phyloP scores from a whole-genome alignment of 2,113 vertebrate species.

The Clupea harengus region DNA sequence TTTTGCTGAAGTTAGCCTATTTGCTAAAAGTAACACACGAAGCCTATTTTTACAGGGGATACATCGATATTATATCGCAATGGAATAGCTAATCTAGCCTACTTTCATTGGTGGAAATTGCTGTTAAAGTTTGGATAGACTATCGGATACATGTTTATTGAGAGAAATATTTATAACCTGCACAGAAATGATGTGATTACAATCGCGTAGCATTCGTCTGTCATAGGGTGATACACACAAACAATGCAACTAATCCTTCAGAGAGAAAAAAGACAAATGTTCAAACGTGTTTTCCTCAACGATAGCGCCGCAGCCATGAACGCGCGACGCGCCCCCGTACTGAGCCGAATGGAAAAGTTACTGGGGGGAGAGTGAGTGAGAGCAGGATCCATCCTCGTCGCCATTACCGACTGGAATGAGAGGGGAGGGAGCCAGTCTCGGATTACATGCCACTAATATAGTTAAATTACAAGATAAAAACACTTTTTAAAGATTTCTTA shows the following conservation, averaged over 20 bases:
- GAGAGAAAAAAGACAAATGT: constrained; percentile 39
- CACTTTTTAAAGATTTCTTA: neutral
- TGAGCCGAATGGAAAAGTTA: constrained; percentile 54
- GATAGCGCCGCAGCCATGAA: constrained; percentile 32
- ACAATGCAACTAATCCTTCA: neutral
- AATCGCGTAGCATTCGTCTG: neutral
- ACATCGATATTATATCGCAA: too few species aligned
- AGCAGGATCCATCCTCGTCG: constrained; percentile 63
- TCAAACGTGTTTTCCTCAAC: constrained; percentile 25
- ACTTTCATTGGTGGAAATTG: too few species aligned
- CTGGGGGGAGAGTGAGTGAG: constrained; percentile 42
- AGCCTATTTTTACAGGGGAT: too few species aligned
- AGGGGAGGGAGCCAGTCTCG: constrained; percentile 68
- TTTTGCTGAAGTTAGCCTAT: too few species aligned
- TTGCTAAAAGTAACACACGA: too few species aligned
- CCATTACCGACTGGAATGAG: constrained; percentile 69
- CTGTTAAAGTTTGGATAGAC: neutral
- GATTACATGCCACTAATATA: constrained; percentile 64
- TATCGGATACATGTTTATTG: neutral
- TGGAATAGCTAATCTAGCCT: too few species aligned
- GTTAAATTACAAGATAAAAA: constrained; percentile 45
- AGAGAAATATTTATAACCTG: too few species aligned
- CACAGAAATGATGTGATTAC: too few species aligned
- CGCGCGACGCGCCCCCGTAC: constrained; percentile 41
- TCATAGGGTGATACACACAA: neutral